Evolutionary conservation across 1,140 invertebrate species (phyloP), one percentile per base, ranked within the genome.

Genomic region (Listronotus bonariensis): DNA sequence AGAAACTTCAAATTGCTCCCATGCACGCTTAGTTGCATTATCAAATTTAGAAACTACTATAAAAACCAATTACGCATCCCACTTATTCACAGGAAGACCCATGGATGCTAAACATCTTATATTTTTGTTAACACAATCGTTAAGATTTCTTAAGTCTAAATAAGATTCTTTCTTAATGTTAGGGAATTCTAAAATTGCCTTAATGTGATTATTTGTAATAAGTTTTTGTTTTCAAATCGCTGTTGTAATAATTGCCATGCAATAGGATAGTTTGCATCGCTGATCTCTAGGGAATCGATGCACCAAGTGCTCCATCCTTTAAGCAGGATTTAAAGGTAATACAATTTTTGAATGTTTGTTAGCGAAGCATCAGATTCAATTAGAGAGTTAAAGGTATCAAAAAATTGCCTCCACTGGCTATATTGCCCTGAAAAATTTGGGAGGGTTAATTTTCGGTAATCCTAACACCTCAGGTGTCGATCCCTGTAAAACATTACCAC

Each of bases 271-370:
- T 17, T 46, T 1, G 11, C 18, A n/a, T 11, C 45, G 45, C 45
- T 55, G n/a, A 41, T 41, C 20, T 12, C 43, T 7, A 65, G 15
- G 5, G 53, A 57, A 1, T 9, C 18, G 38, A 65, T 17, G 17
- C 12, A 3, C 49, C 38, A 11, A 12, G 7, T 1, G 62, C 62
- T 6, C 17, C 45, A 48, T 32, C 32, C 32, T 56, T 56, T 57
- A 65, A 18, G 20, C 38, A 57, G 20, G 45, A 51, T 12, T 42
- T 14, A 14, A n/a, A 65, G 36, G 49, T 65, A 65, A 20, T 56
- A 43, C 40, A 65, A 65, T 49, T 65, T 65, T 36, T 57, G 11
- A 6, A 57, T 26, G 20, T 14, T 46, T 56, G 42, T 36, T 12
- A 65, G 8, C 6, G 18, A 11, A 14, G 18, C 45, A 31, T 65